Evolutionary conservation across 1,140 invertebrate species (phyloP), one percentile per base, ranked within the genome.

Genomic region (Magallana gigas): DNA sequence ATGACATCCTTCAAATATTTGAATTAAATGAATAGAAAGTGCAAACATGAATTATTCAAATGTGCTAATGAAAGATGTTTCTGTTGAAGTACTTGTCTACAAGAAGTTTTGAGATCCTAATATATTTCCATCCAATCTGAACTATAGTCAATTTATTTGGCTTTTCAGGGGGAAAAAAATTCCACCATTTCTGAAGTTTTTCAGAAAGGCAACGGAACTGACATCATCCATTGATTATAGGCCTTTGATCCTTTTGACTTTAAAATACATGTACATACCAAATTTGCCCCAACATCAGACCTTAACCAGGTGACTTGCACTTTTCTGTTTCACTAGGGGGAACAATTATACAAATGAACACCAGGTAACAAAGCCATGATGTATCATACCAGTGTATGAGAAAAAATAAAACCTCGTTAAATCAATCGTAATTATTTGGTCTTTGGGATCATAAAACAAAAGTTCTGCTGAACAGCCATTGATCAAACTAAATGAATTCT

Each of bases 31-130:
- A 9, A 12, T 8, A 76, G 1, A 76, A 76, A 76, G 68, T 76
- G 36, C 68, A 76, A 76, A 76, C 68, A 76, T 76, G 68, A 76
- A 76, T 29, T 76, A 76, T 76, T 76, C 68, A 76, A 36, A n/a
- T 18, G 18, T 64, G 60, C 18, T 18, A n/a, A 64, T n/a, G 60
- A n/a, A 18, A 8, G 36, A 76, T 29, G 18, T 36, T 36, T 6
- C 68, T 71, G 11, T 71, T 71, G 2, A 29, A 6, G 23, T 76
- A 29, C 68, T 48, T 48, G 36, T 48, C 36, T 48, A 48, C 5
- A 48, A 48, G 36, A 48, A 48, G 36, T 48, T 5, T 5, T 48
- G 36, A 5, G 1, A 48, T 48, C 36, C 0, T 48, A 48, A 48
- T 48, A 48, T 48, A 48, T 48, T 48, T 48, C 36, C 36, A 2